These are phyloP conservation scores for Malaclemys terrapin DNA, from an alignment of 2,113 vertebrate genomes.

Conservation along the genomic window DNA sequence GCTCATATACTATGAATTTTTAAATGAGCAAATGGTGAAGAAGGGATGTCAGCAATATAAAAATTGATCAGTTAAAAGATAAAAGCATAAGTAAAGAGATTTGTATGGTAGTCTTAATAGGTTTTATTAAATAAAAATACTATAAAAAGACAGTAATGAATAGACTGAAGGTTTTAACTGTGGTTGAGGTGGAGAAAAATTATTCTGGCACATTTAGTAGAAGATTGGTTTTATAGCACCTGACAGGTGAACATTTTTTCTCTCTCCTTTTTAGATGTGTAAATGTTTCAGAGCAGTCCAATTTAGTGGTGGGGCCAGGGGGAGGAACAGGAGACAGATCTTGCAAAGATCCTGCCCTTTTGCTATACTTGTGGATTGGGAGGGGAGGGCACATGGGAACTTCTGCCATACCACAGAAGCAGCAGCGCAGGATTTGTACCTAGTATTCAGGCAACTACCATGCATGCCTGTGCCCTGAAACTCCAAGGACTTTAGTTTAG, in stretches of 20 bases:
- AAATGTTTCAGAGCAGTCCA: slow-evolving; percentile 68
- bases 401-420: fast-evolving
- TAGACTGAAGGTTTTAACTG: slow-evolving; percentile 80
- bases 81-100: slow-evolving; percentile 95
- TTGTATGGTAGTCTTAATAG: slow-evolving; percentile 99
- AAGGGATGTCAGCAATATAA: slow-evolving; percentile 99
- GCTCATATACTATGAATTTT: slow-evolving; percentile 98
- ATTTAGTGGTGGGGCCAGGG: not conserved
- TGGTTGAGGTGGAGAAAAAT: slow-evolving; percentile 83
- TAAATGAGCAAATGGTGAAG: slow-evolving; percentile 96
- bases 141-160: slow-evolving; percentile 93
- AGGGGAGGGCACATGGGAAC: fast-evolving
- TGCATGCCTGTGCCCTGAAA: fast-evolving
- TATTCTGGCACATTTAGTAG: slow-evolving; percentile 82
- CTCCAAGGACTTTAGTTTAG: not conserved
- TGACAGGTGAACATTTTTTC: slow-evolving; percentile 77
- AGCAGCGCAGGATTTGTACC: not conserved
- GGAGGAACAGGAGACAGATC: not conserved
- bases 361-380: fast-evolving
- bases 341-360: not conserved
- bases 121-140: slow-evolving; percentile 99
- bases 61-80: slow-evolving; percentile 99
- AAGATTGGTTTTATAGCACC: slow-evolving; percentile 85
- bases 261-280: slow-evolving; percentile 68
- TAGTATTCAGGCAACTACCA: not conserved